Percentiles rank a stretch among this genome's conserved stretches.
Conservation (phyloP, 2,888 invertebrate species). For the Yponomeuta plumbellus region DNA sequence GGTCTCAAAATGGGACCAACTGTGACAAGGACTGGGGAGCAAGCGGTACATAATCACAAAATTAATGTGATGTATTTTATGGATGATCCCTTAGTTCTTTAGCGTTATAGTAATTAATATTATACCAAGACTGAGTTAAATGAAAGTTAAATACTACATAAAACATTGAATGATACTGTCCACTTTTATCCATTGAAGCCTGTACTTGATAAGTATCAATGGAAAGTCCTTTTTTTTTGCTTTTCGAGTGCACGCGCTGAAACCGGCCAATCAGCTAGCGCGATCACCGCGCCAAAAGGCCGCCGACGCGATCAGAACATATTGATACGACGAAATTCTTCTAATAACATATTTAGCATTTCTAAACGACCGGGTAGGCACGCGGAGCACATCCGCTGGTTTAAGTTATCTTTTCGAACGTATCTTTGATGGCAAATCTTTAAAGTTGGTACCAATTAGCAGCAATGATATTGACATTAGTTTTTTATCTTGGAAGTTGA, state of each 20-base stretch:
- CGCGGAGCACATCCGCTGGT: constrained; percentile 53
- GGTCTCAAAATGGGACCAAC: no score
- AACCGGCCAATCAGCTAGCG: constrained; percentile 42
- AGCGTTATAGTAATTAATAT: no score
- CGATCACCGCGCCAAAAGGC: constrained; percentile 29
- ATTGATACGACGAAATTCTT: constrained; percentile 24
- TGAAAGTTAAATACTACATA: no score
- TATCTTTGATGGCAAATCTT: constrained; percentile 8
- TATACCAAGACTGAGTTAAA: no score
- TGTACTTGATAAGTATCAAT: neutral
- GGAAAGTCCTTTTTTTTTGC: neutral
- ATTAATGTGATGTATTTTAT: no score
- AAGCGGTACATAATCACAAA: no score
- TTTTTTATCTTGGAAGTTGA: neutral
- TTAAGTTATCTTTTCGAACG: constrained; percentile 36
- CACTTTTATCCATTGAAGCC: neutral
- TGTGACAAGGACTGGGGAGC: no score
- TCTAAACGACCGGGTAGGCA: constrained; percentile 36
- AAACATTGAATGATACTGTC: neutral
- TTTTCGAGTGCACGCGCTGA: constrained; percentile 41
- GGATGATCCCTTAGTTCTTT: no score
- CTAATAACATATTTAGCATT: constrained; percentile 40
- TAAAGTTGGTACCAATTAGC: constrained; percentile 48
- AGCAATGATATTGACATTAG: constrained; percentile 39
- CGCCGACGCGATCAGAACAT: constrained; percentile 35